These are phyloP conservation scores for Microcebus griseorufus DNA, from an alignment of 2,113 vertebrate species.

Conservation along the genomic window DNA sequence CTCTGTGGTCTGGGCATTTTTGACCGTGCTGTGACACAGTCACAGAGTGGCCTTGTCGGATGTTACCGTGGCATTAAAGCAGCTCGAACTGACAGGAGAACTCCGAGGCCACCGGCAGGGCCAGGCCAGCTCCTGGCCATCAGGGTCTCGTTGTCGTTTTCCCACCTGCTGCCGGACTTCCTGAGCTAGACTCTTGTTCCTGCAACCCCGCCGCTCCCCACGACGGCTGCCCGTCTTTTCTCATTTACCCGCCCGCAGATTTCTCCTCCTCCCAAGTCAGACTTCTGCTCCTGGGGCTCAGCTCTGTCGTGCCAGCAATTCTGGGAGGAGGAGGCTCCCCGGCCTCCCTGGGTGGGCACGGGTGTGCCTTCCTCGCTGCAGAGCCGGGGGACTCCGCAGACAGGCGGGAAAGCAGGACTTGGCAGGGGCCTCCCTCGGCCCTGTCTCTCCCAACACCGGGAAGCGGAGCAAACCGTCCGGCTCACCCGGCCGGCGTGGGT, in stretches of 20 bases:
- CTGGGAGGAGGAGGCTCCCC: not conserved
- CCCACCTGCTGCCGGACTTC: too few relatives aligned
- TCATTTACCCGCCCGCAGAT: fast-evolving
- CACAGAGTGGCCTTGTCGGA: fast-evolving
- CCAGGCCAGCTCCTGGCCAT: not conserved
- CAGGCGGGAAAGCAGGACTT: not conserved
- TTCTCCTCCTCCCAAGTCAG: not conserved
- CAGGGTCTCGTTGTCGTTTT: too few relatives aligned
- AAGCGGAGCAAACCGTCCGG: fast-evolving
- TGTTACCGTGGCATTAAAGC: fast-evolving
- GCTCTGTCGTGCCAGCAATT: not conserved
- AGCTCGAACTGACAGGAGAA: not conserved
- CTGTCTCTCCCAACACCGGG: fast-evolving
- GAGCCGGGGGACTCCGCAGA: not conserved
- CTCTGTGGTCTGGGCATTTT: not conserved
- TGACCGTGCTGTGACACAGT: not conserved
- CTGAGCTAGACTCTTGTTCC: too few relatives aligned
- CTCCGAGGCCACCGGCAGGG: fast-evolving
- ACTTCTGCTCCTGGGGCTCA: not conserved
- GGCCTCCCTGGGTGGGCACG: too few relatives aligned
- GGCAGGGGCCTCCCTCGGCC: not conserved
- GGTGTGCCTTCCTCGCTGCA: not conserved
- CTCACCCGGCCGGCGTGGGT: fast-evolving
- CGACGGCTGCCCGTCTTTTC: fast-evolving
- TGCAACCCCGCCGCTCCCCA: too few relatives aligned